These are phyloP conservation scores for Mionectes olivaceus DNA, from an alignment of 2,797 vertebrate genomes.

Conservation along the genomic window DNA sequence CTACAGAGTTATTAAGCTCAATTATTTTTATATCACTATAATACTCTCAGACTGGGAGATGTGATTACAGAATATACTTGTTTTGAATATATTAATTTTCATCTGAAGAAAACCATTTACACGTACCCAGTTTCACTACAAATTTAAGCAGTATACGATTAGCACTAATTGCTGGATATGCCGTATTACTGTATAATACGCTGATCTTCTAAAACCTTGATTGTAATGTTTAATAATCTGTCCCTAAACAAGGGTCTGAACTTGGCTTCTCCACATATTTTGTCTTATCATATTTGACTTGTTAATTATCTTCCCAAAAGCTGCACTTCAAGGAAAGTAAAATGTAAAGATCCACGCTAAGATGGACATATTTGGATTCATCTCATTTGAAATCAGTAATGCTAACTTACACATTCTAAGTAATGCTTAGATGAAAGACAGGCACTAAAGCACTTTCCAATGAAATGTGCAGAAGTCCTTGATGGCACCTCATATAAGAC, in stretches of 20 bases:
- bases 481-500: neutral
- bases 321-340: neutral
- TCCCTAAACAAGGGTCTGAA: neutral
- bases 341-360: neutral
- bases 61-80: neutral
- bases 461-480: neutral
- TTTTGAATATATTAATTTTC: constrained; percentile 1
- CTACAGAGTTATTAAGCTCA: neutral
- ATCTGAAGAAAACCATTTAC: neutral
- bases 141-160: neutral
- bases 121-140: neutral
- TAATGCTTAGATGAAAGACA: neutral
- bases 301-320: constrained; percentile 14
- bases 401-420: neutral
- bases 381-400: neutral
- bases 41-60: neutral
- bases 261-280: neutral
- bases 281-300: neutral
- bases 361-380: neutral
- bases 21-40: neutral
- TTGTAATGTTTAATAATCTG: constrained; percentile 36
- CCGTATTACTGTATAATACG: neutral
- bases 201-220: constrained; percentile 29
- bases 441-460: neutral
- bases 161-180: constrained; percentile 9